These are phyloP conservation scores for Fistularia tabacaria DNA, from an alignment of 2,797 vertebrate genomes.

Conservation along the genomic window DNA sequence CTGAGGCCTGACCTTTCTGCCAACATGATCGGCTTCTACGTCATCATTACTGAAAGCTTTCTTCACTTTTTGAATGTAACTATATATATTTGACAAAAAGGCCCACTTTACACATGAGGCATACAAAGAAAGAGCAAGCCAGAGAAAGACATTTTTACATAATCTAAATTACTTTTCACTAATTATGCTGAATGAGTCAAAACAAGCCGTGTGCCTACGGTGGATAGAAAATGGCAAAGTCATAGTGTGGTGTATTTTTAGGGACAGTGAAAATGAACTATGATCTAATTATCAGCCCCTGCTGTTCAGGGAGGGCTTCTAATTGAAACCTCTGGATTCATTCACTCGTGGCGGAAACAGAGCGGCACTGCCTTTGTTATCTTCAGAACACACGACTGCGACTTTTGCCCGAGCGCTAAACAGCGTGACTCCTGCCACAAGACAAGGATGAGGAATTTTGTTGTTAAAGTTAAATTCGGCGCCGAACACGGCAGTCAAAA, in stretches of 20 bases:
- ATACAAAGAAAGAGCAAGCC: constrained; percentile 6
- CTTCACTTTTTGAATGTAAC: no score
- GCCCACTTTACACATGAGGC: constrained; percentile 20
- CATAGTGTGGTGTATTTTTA: constrained; percentile 65
- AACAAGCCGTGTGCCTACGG: constrained; percentile 68
- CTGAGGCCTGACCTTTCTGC: no score
- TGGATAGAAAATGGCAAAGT: constrained; percentile 62
- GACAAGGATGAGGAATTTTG: constrained; percentile 15
- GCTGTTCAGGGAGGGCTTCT: constrained; percentile 50
- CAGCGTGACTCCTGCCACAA: constrained; percentile 27
- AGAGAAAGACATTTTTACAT: constrained; percentile 38
- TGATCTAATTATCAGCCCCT: constrained; percentile 71
- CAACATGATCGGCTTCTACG: no score
- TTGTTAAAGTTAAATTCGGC: constrained; percentile 21
- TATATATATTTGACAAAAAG: no score
- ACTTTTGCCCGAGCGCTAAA: constrained; percentile 27
- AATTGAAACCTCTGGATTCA: constrained; percentile 55
- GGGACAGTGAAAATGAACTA: constrained; percentile 70
- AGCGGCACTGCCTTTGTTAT: constrained; percentile 13
- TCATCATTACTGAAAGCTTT: no score
- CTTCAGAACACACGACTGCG: constrained; percentile 17
- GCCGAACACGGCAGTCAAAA: constrained; percentile 20
- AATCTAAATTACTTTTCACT: constrained; percentile 70
- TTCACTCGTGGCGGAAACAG: constrained; percentile 15
- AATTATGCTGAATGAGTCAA: constrained; percentile 76